Evolutionary conservation across 1,140 invertebrate species (phyloP), one percentile per base, ranked within the genome.

Genomic region (Macrosteles quadrilineatus): DNA sequence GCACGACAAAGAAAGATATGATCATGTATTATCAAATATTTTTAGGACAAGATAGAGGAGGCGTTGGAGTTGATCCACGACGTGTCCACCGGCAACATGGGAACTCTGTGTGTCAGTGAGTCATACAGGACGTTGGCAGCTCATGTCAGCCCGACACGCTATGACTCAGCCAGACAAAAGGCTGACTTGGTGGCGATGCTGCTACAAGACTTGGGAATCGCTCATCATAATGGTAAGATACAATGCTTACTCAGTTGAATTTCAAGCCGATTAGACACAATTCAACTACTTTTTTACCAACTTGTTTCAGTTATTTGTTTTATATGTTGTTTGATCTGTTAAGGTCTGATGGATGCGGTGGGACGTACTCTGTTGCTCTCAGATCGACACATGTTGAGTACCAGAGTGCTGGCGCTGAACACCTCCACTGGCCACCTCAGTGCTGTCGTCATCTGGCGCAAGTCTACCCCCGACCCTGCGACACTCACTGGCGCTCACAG

Each of bases 41-140:
- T 75, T n/a, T 74, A 87, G 85, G 83, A 85, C 21, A 74, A 74
- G 81, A 85, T 77, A 71, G 89, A 91, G 74, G 82, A 85, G 50
- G 90, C 89, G 9, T 78, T 91, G 72, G 84, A 87, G 43, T 82
- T 87, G 43, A 89, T 92, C 67, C 87, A 91, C 79, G 89, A 90
- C 53, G 88, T 91, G 71, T 85, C 89, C 36, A 87, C 85, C 0
- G 86, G 86, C 69, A 89, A 88, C 64, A 82, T 89, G 69, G 89
- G 89, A 3, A 83, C 86, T n/a, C 80, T 91, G 62, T 92, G 90
- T 78, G 86, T 90, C 68, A 88, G 86, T 6, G 85, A 87, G 75
- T 82, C 84, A 25, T 91, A 87, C 79, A 87, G 87, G 50, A 83
- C 86, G 4, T 81, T 92, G 40, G 83, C 85, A 36, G 85, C 89